Evolutionary conservation across 2,888 invertebrate genomes (phyloP).

Genomic region (Nomada ferruginata): DNA sequence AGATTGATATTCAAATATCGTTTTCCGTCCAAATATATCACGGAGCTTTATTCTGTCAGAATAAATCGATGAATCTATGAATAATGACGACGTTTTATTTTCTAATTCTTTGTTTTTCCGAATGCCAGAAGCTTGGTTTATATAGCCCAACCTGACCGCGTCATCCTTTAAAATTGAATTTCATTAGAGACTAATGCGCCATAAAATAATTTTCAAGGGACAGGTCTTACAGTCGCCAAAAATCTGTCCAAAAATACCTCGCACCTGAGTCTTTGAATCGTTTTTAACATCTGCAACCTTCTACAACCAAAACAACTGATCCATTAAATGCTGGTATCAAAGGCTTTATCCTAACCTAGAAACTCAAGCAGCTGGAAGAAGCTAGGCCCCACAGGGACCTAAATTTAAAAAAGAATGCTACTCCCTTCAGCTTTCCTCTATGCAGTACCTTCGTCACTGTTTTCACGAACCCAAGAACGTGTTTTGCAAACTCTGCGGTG

Average conservation of each 20-base stretch:
- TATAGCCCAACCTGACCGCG: too few species aligned
- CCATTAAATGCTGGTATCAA: slow-evolving; percentile 6
- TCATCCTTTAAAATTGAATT: too few species aligned
- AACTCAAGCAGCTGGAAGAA: neutral
- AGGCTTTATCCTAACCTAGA: neutral
- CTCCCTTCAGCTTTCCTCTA: neutral
- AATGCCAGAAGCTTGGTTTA: too few species aligned
- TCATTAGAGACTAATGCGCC: too few species aligned
- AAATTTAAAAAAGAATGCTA: neutral
- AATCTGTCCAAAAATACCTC: neutral
- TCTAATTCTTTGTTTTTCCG: too few species aligned
- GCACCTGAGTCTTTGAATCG: neutral
- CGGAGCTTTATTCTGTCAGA: too few species aligned
- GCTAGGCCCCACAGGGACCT: neutral
- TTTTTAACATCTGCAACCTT: neutral
- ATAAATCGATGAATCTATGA: too few species aligned
- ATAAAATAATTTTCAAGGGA: too few species aligned
- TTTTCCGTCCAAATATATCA: too few species aligned
- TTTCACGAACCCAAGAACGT: neutral
- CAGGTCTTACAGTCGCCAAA: too few species aligned
- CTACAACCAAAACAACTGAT: neutral
- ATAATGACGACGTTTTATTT: too few species aligned
- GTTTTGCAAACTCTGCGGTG: neutral
- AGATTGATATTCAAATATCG: too few species aligned
- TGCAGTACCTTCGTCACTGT: neutral